Base-by-base conservation (phyloP, 2,797 vertebrate genomes). In the Bryconaethiops microstoma region DNA sequence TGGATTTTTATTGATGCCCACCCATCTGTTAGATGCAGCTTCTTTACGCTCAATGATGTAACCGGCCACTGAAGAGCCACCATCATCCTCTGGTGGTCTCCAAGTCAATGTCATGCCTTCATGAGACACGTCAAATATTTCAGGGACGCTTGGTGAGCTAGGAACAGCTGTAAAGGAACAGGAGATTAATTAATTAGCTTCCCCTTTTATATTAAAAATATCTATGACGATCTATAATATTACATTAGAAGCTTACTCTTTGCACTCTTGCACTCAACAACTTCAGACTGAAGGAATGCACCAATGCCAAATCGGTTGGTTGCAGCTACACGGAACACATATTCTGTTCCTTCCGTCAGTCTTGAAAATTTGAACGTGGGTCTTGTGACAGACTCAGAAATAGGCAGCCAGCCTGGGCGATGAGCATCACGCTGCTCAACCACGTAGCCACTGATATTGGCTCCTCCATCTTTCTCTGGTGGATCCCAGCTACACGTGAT, bases 71-170 rank as follows among this genome's bases (percentile, higher is more conserved):
- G 96, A 95, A 82, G 98, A 99, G 84, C 97, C 97, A 82, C 98
- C 98, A 0, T 98, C 96, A 78, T 97, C 95, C 87, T 95, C 96
- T 48, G 98, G 98, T 88, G 96, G 91, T 74, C 92, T 94, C 98
- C 98, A 99, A 40, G 96, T 98, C 85, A 99, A 81, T 8, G 98
- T 99, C 98, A 99, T 99, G 79, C 98, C 97, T 80, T 99, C 98
- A 82, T 97, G 96, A 83, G 96, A 97, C 62, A 96, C 88, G 87
- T 99, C 98, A 87, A 99, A 91, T 81, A 99, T 92, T 88, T 98
- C 96, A 81, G 96, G 96, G 82, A 89, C 96, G 89, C 95, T 96
- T 85, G 98, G 96, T 87, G 96, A 94, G 90, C 95, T 96, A 84
- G 98, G 96, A 87, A 97, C 93, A 85, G 95, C 98, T 99, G 85